Conservation (phyloP, 2,888 invertebrate genomes). For the Calephelis perditalis region DNA sequence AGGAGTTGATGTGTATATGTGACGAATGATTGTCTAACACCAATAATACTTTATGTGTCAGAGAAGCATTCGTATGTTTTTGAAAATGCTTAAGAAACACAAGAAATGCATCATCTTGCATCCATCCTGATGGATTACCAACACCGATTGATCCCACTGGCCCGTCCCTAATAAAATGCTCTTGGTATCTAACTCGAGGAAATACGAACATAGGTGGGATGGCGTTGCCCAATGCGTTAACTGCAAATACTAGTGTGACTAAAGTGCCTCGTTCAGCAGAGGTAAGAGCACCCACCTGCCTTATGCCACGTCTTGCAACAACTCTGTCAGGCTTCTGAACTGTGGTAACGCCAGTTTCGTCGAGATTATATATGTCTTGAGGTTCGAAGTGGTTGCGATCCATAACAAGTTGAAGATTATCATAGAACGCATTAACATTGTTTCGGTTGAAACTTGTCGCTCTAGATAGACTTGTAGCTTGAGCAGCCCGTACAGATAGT, state of each 20-base stretch:
- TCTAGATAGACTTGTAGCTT: constrained; percentile 24
- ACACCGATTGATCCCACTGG: constrained; percentile 27
- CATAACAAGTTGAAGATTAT: constrained; percentile 13
- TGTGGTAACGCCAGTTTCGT: constrained; percentile 34
- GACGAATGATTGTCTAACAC: constrained; percentile 36
- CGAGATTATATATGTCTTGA: constrained; percentile 28
- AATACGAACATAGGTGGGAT: constrained; percentile 26
- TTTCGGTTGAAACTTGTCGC: too few species aligned
- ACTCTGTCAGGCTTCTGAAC: constrained; percentile 35
- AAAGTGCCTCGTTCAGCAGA: constrained; percentile 32
- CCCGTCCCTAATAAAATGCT: constrained; percentile 31
- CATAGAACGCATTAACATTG: too few species aligned
- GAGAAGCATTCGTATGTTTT: constrained; percentile 21
- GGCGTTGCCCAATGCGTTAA: too few species aligned
- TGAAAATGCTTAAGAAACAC: constrained; percentile 35
- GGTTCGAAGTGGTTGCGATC: constrained; percentile 29
- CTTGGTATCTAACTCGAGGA: constrained; percentile 25
- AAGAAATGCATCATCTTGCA: constrained; percentile 25
- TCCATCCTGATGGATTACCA: constrained; percentile 30
- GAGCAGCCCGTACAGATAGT: constrained; percentile 32
- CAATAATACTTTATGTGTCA: constrained; percentile 30
- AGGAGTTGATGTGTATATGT: constrained; percentile 30
- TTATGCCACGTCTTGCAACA: constrained; percentile 29
- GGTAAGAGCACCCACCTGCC: constrained; percentile 32
- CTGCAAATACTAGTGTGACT: constrained; percentile 26